Percentiles rank a stretch among this genome's conserved stretches.
Conservation (phyloP, 2,888 invertebrate genomes). For the Drosophila incognita region DNA sequence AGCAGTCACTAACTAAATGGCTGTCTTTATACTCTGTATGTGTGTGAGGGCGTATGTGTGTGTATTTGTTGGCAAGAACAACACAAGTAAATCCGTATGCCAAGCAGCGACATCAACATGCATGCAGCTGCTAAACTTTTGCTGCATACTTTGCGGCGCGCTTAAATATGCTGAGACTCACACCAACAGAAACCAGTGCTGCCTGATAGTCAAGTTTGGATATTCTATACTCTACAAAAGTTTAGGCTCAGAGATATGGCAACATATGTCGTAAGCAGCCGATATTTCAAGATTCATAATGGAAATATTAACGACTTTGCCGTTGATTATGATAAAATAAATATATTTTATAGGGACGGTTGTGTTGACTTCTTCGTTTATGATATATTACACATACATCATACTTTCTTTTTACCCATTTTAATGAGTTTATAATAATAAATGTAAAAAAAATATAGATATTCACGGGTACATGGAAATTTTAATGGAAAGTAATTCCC, state of each 20-base stretch:
- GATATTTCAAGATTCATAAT: not conserved
- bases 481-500: not conserved
- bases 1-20: constrained; percentile 69
- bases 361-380: not conserved
- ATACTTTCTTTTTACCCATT: not conserved
- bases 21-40: constrained; percentile 8
- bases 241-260: not conserved
- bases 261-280: not conserved
- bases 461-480: too few species aligned
- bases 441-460: not conserved
- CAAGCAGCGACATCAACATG: constrained; percentile 44
- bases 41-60: not conserved
- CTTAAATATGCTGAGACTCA: constrained; percentile 64
- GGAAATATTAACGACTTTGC: not conserved
- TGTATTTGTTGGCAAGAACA: constrained; percentile 46
- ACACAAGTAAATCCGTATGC: constrained; percentile 64
- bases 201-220: not conserved
- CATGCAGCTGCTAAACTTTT: constrained; percentile 70
- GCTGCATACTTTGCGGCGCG: constrained; percentile 73
- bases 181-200: constrained; percentile 9
- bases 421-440: not conserved
- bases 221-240: not conserved
- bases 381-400: not conserved
- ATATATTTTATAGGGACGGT: not conserved
- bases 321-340: not conserved